These are phyloP conservation scores for Pocota personata DNA, from an alignment of 2,888 invertebrate species.

Conservation along the genomic window DNA sequence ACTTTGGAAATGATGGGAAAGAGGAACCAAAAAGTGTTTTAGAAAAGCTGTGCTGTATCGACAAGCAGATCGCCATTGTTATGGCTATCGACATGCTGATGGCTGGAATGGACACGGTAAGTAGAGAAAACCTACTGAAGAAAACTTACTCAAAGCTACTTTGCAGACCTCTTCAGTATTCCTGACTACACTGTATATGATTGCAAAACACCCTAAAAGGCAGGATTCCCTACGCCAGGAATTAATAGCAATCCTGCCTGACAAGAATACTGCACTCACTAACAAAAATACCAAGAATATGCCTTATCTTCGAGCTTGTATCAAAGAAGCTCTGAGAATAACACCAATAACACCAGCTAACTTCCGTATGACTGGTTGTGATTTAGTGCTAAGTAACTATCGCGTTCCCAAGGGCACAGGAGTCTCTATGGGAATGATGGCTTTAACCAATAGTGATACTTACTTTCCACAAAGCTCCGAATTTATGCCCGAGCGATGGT, in stretches of 20 bases:
- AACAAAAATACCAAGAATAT: conserved; percentile 83
- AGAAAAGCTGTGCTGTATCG: conserved; percentile 86
- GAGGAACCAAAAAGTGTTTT: conserved; percentile 84
- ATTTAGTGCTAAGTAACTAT: conserved; percentile 87
- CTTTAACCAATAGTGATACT: conserved; percentile 84
- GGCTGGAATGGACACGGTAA: conserved; percentile 90
- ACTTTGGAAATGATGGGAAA: conserved; percentile 70
- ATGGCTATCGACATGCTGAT: conserved; percentile 89
- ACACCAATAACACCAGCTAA: conserved; percentile 86
- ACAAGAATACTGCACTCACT: conserved; percentile 81
- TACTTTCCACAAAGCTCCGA: conserved; percentile 86
- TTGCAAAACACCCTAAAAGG: conserved; percentile 86
- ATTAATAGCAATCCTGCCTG: conserved; percentile 82
- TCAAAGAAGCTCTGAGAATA: conserved; percentile 89
- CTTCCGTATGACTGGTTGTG: conserved; percentile 84
- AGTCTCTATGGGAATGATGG: conserved; percentile 89
- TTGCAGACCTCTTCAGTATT: conserved; percentile 80
- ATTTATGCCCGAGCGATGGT: conserved; percentile 91
- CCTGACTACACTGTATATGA: conserved; percentile 77
- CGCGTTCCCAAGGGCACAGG: conserved; percentile 87
- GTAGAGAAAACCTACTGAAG: conserved; percentile 33
- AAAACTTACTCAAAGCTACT: conserved; percentile 43
- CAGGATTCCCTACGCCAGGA: conserved; percentile 87
- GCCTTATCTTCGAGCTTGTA: conserved; percentile 88
- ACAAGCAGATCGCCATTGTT: conserved; percentile 86